phyloP scores from a whole-genome alignment of 2,888 invertebrate species.

The Phyto melanocephala region DNA sequence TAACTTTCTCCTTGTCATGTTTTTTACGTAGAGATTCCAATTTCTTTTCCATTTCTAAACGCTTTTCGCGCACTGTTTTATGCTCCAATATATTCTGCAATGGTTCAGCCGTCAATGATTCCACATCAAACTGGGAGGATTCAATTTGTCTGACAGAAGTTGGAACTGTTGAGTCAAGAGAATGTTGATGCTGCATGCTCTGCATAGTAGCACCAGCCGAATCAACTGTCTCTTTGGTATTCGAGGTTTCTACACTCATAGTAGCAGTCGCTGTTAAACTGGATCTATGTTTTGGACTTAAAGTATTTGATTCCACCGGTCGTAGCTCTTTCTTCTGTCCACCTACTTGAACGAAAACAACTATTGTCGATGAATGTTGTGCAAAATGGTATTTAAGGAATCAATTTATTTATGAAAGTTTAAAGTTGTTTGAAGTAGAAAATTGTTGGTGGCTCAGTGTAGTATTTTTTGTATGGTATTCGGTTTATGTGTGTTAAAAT shows the following conservation, averaged over 20 bases:
- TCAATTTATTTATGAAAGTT: conserved; percentile 60
- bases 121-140: conserved; percentile 75
- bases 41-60: conserved; percentile 91
- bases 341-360: conserved; percentile 79
- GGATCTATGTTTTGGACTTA: conserved; percentile 80
- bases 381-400: not conserved
- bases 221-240: conserved; percentile 70
- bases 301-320: conserved; percentile 76
- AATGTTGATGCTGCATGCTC: conserved; percentile 77
- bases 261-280: conserved; percentile 75
- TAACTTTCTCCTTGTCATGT: conserved; percentile 87
- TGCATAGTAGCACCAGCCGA: conserved; percentile 69
- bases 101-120: conserved; percentile 85
- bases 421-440: conserved; percentile 50
- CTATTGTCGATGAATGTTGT: conserved; percentile 69
- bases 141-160: conserved; percentile 76
- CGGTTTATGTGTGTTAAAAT: conserved; percentile 6
- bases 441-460: conserved; percentile 40
- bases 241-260: conserved; percentile 71
- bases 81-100: conserved; percentile 89
- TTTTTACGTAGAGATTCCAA: conserved; percentile 89
- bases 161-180: conserved; percentile 76
- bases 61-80: conserved; percentile 90
- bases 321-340: conserved; percentile 78
- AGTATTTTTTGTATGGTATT: conserved; percentile 32